These are phyloP conservation scores for Ethmia dodecea DNA, from an alignment of 2,888 invertebrate species.

Conservation along the genomic window DNA sequence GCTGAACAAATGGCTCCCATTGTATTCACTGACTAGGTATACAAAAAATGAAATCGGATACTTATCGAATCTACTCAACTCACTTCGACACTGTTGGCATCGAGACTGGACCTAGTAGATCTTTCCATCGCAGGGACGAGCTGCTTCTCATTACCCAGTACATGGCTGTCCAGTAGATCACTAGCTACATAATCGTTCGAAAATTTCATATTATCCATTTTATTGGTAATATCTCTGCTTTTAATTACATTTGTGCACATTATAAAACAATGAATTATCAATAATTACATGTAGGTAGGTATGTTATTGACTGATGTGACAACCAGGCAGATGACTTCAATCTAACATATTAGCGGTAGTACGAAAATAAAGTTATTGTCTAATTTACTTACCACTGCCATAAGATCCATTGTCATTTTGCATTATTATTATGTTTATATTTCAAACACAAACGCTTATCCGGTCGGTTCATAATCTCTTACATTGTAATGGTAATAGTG, in stretches of 20 bases:
- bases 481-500: no score
- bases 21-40: neutral
- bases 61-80: no score
- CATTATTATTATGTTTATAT: slow-evolving; percentile 40
- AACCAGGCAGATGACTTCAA: slow-evolving; percentile 19
- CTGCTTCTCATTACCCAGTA: slow-evolving; percentile 53
- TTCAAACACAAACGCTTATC: slow-evolving; percentile 1
- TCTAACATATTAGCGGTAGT: slow-evolving; percentile 39
- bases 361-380: slow-evolving; percentile 23
- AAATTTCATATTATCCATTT: slow-evolving; percentile 59
- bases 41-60: no score
- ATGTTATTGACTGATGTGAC: slow-evolving; percentile 28
- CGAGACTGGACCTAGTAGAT: slow-evolving; percentile 63
- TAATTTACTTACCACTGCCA: slow-evolving; percentile 59
- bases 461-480: no score
- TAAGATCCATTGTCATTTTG: slow-evolving; percentile 63
- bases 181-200: slow-evolving; percentile 64
- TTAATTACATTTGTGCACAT: slow-evolving; percentile 56
- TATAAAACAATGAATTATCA: slow-evolving; percentile 49
- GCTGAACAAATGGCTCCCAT: no score
- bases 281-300: slow-evolving; percentile 18
- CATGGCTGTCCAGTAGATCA: slow-evolving; percentile 73
- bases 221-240: slow-evolving; percentile 61
- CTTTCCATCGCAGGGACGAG: slow-evolving; percentile 58
- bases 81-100: slow-evolving; percentile 70